phyloP scores from a whole-genome alignment of 2,797 vertebrate genomes.

The Hydrocynus forskahlii region DNA sequence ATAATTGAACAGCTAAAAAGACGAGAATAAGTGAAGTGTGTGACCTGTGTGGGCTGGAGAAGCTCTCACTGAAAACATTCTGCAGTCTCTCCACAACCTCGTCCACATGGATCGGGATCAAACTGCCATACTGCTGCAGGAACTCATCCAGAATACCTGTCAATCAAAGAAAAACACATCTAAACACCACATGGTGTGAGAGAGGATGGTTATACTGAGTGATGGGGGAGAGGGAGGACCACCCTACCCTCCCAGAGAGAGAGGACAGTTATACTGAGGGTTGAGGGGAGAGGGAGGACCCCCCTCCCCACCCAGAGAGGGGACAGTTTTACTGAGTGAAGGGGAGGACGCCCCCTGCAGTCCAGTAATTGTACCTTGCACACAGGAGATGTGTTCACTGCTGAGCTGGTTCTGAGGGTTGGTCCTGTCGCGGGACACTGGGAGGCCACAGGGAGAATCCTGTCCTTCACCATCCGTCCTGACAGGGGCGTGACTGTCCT shows the following conservation, averaged over 20 bases:
- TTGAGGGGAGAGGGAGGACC: too few species aligned
- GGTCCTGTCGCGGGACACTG: constrained; percentile 49
- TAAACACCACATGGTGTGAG: neutral
- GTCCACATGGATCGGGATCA: constrained; percentile 89
- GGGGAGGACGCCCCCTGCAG: neutral
- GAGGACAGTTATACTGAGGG: too few species aligned
- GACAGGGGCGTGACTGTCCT: constrained; percentile 11
- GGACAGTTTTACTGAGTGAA: too few species aligned
- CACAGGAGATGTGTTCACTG: constrained; percentile 78
- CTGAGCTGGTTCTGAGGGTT: constrained; percentile 65
- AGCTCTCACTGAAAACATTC: constrained; percentile 86
- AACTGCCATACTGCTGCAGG: constrained; percentile 87
- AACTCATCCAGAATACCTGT: constrained; percentile 88
- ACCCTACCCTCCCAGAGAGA: too few species aligned
- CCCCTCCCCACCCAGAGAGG: too few species aligned
- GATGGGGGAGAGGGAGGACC: too few species aligned
- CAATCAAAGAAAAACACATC: neutral
- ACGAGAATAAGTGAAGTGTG: neutral
- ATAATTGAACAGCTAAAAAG: neutral
- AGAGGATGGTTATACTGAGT: too few species aligned
- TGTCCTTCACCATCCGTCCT: constrained; percentile 15
- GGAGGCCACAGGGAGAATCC: constrained; percentile 60
- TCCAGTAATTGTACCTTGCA: constrained; percentile 68
- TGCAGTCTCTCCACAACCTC: constrained; percentile 87
- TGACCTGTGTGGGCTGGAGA: constrained; percentile 86